These are phyloP conservation scores for Camelus bactrianus DNA, from an alignment of 2,113 vertebrate species.

Conservation along the genomic window DNA sequence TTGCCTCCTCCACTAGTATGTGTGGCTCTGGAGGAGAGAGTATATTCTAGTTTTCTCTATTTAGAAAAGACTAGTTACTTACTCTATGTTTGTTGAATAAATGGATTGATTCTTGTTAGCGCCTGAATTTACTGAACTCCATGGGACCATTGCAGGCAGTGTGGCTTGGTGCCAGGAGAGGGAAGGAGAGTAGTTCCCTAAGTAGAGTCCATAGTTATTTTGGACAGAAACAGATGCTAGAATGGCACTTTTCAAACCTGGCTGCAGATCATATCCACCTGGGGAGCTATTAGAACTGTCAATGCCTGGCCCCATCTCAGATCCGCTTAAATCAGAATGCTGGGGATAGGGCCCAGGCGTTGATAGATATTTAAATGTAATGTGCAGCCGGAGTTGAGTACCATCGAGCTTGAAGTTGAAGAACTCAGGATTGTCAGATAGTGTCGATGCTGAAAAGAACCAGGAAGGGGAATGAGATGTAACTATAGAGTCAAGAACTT, in stretches of 20 bases:
- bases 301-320: background rate
- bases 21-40: background rate
- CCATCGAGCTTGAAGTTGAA: background rate
- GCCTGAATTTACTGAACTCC: background rate
- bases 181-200: background rate
- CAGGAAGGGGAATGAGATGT: background rate
- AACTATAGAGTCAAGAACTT: slow-evolving; percentile 1
- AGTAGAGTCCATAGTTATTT: background rate
- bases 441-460: background rate
- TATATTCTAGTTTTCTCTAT: slow-evolving; percentile 16
- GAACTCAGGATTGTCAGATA: background rate
- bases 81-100: background rate
- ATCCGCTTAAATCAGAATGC: background rate
- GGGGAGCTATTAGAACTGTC: background rate
- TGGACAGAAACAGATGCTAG: background rate
- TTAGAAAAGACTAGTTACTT: background rate
- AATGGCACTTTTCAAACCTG: slow-evolving; percentile 31
- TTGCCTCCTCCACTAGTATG: background rate
- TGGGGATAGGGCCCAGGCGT: background rate
- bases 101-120: background rate
- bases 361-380: background rate
- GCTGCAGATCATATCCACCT: background rate
- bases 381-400: background rate
- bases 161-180: background rate
- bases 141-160: background rate